These are phyloP conservation scores for Anoplius nigerrimus DNA, from an alignment of 2,888 invertebrate genomes.

Conservation along the genomic window DNA sequence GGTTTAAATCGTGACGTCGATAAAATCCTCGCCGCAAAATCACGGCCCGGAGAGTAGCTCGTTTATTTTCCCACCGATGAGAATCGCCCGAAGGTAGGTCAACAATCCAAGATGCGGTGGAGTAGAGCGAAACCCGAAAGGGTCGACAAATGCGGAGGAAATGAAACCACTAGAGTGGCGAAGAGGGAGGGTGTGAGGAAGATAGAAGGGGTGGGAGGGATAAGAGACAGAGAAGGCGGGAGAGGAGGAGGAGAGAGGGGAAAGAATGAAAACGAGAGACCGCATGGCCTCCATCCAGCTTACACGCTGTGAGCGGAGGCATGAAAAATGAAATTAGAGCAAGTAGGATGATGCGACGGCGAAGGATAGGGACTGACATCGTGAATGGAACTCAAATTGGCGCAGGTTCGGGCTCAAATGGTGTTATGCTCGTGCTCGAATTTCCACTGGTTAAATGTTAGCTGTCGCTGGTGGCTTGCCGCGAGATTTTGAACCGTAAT, in stretches of 20 bases:
- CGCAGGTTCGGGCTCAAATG: too few species aligned
- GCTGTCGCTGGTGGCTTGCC: too few species aligned
- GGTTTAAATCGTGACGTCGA: slow-evolving; percentile 33
- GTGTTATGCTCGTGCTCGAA: too few species aligned
- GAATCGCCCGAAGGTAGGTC: slow-evolving; percentile 51
- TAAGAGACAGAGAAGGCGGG: not conserved
- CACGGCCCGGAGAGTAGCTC: slow-evolving; percentile 46
- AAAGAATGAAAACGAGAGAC: slow-evolving; percentile 26
- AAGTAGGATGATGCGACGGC: not conserved
- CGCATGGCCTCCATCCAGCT: too few species aligned
- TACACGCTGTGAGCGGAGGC: not conserved
- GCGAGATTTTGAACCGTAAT: too few species aligned
- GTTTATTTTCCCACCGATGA: slow-evolving; percentile 55
- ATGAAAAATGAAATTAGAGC: not conserved
- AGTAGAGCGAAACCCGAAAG: slow-evolving; percentile 24
- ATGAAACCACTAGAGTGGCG: slow-evolving; percentile 43
- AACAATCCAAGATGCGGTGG: slow-evolving; percentile 44
- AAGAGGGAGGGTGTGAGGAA: slow-evolving; percentile 19
- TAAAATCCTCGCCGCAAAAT: slow-evolving; percentile 52
- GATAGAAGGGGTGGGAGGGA: slow-evolving; percentile 24
- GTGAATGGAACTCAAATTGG: too few species aligned
- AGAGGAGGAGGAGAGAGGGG: not conserved
- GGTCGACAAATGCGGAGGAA: slow-evolving; percentile 42
- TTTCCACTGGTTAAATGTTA: too few species aligned
- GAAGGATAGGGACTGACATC: not conserved